A percentile compares a stretch with the other conserved stretches of the same genome.
Conservation (phyloP, 2,888 invertebrate genomes). For the Phymatocera aterrima region DNA sequence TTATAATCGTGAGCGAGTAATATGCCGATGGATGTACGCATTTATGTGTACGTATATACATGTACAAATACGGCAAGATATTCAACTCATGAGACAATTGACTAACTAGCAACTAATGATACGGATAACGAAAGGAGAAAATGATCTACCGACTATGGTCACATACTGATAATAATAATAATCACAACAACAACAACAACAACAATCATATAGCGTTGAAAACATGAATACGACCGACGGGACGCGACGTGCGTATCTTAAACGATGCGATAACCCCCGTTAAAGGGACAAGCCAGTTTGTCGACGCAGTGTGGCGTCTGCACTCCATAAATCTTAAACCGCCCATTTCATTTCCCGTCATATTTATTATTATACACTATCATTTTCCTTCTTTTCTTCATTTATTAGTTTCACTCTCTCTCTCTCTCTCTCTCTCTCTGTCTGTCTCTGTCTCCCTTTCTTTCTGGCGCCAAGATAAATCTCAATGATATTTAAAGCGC, state of each 20-base stretch:
- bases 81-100: constrained; percentile 36
- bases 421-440: not conserved
- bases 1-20: too few species aligned
- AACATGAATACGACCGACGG: constrained; percentile 22
- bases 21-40: too few species aligned
- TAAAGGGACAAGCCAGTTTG: constrained; percentile 33
- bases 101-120: constrained; percentile 51
- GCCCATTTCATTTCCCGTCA: constrained; percentile 34
- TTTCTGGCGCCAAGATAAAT: constrained; percentile 28
- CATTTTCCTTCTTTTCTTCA: too few species aligned
- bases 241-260: constrained; percentile 38
- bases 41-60: too few species aligned
- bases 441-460: not conserved
- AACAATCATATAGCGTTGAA: constrained; percentile 5
- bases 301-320: constrained; percentile 37
- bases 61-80: not conserved
- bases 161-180: not conserved
- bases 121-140: constrained; percentile 45
- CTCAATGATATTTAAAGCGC: not conserved
- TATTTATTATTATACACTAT: constrained; percentile 18
- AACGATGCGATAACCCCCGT: constrained; percentile 43
- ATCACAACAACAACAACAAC: not conserved
- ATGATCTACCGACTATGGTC: constrained; percentile 44
- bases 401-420: not conserved
- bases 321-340: constrained; percentile 44